phyloP scores from a whole-genome alignment of 2,113 vertebrate genomes.

The Phalacrocorax brasilianus region DNA sequence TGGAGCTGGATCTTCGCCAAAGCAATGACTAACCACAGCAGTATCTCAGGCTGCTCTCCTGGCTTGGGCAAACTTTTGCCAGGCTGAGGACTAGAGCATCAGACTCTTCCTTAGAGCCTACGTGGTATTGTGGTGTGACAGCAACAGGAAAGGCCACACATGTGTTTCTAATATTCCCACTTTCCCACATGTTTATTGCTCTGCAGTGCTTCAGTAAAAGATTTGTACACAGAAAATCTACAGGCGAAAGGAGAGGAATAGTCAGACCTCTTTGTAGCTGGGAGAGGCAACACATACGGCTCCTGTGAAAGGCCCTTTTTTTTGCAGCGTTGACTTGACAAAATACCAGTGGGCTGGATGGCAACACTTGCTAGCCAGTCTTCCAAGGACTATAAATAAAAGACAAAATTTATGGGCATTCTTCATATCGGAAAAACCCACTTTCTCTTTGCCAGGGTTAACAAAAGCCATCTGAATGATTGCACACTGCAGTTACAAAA shows the following conservation, averaged over 20 bases:
- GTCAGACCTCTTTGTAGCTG: constrained; percentile 77
- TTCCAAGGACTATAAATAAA: constrained; percentile 70
- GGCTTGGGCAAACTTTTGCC: neutral
- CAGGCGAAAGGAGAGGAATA: neutral
- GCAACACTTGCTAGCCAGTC: constrained; percentile 80
- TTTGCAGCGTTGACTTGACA: constrained; percentile 58
- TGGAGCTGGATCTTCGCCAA: neutral
- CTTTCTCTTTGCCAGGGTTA: neutral
- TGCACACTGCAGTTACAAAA: neutral
- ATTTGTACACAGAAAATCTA: neutral
- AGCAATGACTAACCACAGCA: neutral
- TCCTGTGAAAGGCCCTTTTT: constrained; percentile 23
- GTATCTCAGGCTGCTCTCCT: neutral
- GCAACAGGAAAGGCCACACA: neutral
- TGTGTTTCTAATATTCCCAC: neutral
- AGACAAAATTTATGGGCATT: neutral
- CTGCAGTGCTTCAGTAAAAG: neutral
- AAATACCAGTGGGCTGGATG: constrained; percentile 38
- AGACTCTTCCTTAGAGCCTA: neutral
- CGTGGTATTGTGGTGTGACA: neutral
- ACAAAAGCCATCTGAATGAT: neutral
- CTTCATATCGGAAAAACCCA: neutral
- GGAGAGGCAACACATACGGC: constrained; percentile 62
- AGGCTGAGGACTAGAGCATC: neutral
- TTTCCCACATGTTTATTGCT: neutral